Percentiles rank a stretch among this genome's conserved stretches.
Evolutionary conservation across 2,888 invertebrate species (phyloP).

Genomic region (Galeopsomyia nigrocyanea): DNA sequence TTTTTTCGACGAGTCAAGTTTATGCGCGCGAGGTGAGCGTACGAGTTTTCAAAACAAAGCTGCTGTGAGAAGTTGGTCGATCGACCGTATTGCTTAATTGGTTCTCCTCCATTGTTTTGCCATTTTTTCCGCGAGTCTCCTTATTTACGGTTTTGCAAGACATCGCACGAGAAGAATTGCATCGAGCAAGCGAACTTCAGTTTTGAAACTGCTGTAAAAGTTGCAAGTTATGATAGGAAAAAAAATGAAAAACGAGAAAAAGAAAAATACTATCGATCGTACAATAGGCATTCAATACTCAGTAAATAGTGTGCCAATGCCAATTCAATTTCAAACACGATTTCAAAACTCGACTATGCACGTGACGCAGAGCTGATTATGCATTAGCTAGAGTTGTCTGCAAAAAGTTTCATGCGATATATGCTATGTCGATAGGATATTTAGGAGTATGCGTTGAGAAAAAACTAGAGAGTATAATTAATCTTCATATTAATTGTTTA

Average conservation of each 20-base stretch:
- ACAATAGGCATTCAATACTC: slow-evolving; percentile 12
- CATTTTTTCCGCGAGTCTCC: no score
- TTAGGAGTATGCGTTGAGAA: neutral
- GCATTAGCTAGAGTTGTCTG: neutral
- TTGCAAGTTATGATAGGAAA: neutral
- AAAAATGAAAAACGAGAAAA: neutral
- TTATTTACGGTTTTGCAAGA: no score
- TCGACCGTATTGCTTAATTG: no score
- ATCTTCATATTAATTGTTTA: slow-evolving; percentile 23
- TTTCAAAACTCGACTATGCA: slow-evolving; percentile 21
- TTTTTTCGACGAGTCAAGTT: no score
- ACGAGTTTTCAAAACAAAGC: no score
- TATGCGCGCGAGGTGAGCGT: no score
- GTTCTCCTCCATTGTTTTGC: no score
- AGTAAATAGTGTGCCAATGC: slow-evolving; percentile 31
- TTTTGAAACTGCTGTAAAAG: neutral
- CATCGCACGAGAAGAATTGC: no score
- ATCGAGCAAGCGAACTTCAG: no score
- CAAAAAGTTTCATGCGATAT: neutral
- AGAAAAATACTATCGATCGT: neutral
- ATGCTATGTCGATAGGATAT: no score
- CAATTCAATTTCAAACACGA: slow-evolving; percentile 11
- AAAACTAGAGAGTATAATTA: no score
- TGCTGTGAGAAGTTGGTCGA: no score
- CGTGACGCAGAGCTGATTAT: slow-evolving; percentile 22